Conservation (phyloP, 2,797 vertebrate species). For the Syngnathus rostellatus region DNA sequence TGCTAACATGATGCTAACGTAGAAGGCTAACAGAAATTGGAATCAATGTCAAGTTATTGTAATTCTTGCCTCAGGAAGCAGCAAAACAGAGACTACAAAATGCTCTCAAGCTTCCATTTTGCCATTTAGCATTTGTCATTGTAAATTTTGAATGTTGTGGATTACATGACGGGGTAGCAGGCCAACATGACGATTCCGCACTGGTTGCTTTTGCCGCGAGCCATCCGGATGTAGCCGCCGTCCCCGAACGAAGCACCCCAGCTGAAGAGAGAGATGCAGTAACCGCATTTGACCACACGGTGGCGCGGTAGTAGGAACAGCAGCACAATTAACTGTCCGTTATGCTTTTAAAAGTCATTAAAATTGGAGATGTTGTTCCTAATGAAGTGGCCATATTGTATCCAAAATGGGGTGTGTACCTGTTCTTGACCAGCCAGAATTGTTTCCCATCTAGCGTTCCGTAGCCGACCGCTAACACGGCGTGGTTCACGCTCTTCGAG, state of each 20-base stretch:
- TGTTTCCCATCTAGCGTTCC: constrained; percentile 71
- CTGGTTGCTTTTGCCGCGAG: constrained; percentile 75
- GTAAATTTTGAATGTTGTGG: not conserved
- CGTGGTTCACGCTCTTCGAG: constrained; percentile 71
- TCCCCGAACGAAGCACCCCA: constrained; percentile 79
- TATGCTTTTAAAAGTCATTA: not conserved
- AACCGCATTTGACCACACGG: not conserved
- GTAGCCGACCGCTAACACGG: constrained; percentile 77
- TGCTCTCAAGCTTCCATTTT: no score
- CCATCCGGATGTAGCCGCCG: constrained; percentile 79
- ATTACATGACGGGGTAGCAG: constrained; percentile 73
- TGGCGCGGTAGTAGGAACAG: no score
- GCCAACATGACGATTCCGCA: constrained; percentile 76
- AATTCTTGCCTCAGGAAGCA: no score
- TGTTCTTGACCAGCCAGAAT: constrained; percentile 94
- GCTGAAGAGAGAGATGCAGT: constrained; percentile 48
- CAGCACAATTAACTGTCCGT: no score
- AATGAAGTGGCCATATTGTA: not conserved
- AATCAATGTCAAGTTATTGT: no score
- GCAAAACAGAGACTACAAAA: no score
- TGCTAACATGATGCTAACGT: no score
- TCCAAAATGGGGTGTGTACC: constrained; percentile 58
- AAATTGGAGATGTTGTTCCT: not conserved
- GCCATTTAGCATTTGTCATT: no score
- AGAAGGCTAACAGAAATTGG: no score